These are phyloP conservation scores for Sphenodon punctatus DNA, from an alignment of 2,797 vertebrate species.

Conservation along the genomic window DNA sequence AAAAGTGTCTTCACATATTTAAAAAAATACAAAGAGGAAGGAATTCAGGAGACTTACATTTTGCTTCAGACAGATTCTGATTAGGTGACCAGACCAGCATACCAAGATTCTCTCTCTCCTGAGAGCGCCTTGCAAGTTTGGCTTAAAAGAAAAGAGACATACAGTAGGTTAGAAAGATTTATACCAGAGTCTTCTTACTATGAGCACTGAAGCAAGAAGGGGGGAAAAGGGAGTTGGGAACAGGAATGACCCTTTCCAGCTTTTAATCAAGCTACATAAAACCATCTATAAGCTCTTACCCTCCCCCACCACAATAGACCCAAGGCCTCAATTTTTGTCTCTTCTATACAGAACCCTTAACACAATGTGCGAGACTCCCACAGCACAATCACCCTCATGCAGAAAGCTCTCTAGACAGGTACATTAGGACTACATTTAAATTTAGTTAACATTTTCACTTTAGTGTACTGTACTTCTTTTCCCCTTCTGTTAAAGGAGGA, in stretches of 20 bases:
- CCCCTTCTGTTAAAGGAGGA: slow-evolving; percentile 42
- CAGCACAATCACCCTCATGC: not conserved
- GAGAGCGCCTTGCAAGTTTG: slow-evolving; percentile 87
- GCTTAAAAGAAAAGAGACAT: slow-evolving; percentile 68
- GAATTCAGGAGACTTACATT: slow-evolving; percentile 84
- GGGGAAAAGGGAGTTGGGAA: not conserved
- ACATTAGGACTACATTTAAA: slow-evolving; percentile 51
- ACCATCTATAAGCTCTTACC: slow-evolving; percentile 27
- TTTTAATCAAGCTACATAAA: slow-evolving; percentile 48
- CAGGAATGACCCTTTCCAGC: not conserved
- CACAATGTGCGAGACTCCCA: slow-evolving; percentile 30
- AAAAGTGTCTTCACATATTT: slow-evolving; percentile 6
- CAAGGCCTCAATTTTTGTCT: slow-evolving; percentile 43
- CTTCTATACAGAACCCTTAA: slow-evolving; percentile 22
- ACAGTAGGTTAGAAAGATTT: slow-evolving; percentile 56
- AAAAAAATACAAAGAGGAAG: not conserved
- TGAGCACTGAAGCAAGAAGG: not conserved
- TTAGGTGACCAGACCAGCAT: slow-evolving; percentile 98
- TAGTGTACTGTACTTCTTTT: slow-evolving; percentile 51
- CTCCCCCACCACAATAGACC: slow-evolving; percentile 27
- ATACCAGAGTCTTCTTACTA: not conserved
- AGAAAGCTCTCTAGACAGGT: not conserved
- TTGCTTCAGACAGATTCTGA: slow-evolving; percentile 88
- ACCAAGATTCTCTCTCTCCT: slow-evolving; percentile 90
- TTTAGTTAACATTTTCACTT: slow-evolving; percentile 61